phyloP scores from a whole-genome alignment of 2,888 invertebrate genomes.

The Heteromurus nitidus region DNA sequence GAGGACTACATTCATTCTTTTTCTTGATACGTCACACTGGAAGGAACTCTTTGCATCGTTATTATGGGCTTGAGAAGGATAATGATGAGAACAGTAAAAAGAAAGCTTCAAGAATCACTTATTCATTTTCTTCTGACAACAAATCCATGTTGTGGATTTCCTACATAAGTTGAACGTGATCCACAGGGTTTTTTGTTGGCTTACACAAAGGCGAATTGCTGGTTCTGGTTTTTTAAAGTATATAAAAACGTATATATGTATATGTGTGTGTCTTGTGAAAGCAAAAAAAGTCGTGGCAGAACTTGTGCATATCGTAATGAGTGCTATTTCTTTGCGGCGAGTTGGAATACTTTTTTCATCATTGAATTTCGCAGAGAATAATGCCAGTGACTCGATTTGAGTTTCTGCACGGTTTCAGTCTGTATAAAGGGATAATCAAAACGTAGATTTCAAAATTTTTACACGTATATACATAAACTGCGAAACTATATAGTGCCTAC shows the following conservation, averaged over 20 bases:
- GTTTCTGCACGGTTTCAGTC: slow-evolving; percentile 23
- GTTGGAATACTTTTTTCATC: slow-evolving; percentile 63
- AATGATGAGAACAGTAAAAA: too few species aligned
- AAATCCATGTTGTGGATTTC: slow-evolving; percentile 38
- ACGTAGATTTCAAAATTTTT: not conserved
- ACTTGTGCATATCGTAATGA: not conserved
- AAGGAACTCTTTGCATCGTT: slow-evolving; percentile 19
- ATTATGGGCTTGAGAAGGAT: slow-evolving; percentile 10
- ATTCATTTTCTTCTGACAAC: slow-evolving; percentile 28
- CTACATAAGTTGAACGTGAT: slow-evolving; percentile 24
- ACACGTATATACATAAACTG: not conserved
- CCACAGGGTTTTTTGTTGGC: slow-evolving; percentile 18
- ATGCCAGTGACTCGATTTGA: slow-evolving; percentile 21
- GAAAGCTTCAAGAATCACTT: slow-evolving; percentile 13
- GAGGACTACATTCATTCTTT: slow-evolving; percentile 41
- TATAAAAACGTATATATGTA: too few species aligned
- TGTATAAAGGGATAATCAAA: not conserved
- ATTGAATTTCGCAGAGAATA: slow-evolving; percentile 15
- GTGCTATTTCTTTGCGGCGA: slow-evolving; percentile 54
- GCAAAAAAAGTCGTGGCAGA: not conserved
- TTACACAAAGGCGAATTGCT: slow-evolving; percentile 17
- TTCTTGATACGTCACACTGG: slow-evolving; percentile 49
- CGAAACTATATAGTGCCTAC: not conserved
- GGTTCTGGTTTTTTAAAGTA: slow-evolving; percentile 50
- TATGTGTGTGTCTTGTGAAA: too few species aligned